These are phyloP conservation scores for Drosophila nasuta DNA, from an alignment of 1,140 invertebrate genomes.

Conservation along the genomic window DNA sequence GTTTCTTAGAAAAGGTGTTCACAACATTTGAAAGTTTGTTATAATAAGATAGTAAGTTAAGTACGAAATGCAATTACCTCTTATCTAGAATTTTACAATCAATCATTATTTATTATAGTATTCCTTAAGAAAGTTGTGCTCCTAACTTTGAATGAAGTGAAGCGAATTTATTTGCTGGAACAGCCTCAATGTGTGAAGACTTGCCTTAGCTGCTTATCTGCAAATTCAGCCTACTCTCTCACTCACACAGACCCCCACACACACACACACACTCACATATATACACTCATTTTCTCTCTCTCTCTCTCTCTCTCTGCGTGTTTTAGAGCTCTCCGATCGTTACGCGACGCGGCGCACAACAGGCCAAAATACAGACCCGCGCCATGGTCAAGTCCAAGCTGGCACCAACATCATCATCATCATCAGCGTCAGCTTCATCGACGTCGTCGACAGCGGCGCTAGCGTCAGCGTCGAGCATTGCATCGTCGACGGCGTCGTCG, in stretches of 20 bases:
- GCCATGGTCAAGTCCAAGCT: conserved; percentile 86
- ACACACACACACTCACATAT: neutral
- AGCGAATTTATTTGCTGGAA: too few species aligned
- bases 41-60: too few species aligned
- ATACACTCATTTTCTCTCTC: neutral
- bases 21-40: too few species aligned
- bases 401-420: conserved; percentile 22
- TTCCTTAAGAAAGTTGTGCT: too few species aligned
- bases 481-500: conserved; percentile 52
- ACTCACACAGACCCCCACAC: too few species aligned
- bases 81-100: too few species aligned
- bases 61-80: too few species aligned
- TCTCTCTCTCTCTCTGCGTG: neutral
- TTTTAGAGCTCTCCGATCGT: conserved; percentile 85
- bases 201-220: conserved; percentile 1
- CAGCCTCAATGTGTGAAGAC: neutral
- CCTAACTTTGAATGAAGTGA: too few species aligned
- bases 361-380: conserved; percentile 88
- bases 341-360: conserved; percentile 86
- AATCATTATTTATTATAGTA: too few species aligned
- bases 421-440: conserved; percentile 33
- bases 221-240: neutral
- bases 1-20: too few species aligned
- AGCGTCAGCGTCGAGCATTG: conserved; percentile 4
- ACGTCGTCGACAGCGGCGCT: conserved; percentile 32